These are phyloP conservation scores for Symphodus melops DNA, from an alignment of 2,113 vertebrate genomes.

Conservation along the genomic window DNA sequence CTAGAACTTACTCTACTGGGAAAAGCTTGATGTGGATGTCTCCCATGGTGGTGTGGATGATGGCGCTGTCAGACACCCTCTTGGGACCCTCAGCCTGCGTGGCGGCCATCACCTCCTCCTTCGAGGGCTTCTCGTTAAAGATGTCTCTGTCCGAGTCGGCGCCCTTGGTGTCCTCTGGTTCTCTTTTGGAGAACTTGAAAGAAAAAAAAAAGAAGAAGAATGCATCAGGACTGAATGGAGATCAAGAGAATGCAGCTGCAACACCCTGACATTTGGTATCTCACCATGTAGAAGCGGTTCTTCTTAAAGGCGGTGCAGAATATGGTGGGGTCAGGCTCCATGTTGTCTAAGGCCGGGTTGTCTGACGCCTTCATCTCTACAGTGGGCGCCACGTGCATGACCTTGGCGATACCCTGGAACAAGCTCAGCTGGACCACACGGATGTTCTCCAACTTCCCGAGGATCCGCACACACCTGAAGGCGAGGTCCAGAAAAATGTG, in stretches of 20 bases:
- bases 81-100: conserved; percentile 98
- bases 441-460: conserved; percentile 98
- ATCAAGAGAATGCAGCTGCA: not conserved
- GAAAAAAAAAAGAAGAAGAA: not conserved
- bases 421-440: conserved; percentile 92
- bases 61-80: conserved; percentile 96
- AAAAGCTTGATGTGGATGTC: conserved; percentile 99
- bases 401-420: conserved; percentile 94
- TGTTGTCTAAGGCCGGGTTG: conserved; percentile 92
- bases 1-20: conserved; percentile 92
- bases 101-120: conserved; percentile 99
- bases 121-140: conserved; percentile 98
- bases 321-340: conserved; percentile 92
- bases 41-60: conserved; percentile 98
- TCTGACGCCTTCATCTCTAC: conserved; percentile 99
- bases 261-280: not conserved
- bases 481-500: not conserved
- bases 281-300: conserved; percentile 98
- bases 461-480: conserved; percentile 91
- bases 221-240: not conserved
- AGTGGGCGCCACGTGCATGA: conserved; percentile 89
- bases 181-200: conserved; percentile 93
- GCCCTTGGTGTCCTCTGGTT: conserved; percentile 97
- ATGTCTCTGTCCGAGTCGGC: conserved; percentile 98
- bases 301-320: conserved; percentile 98